Conservation (phyloP, 2,113 vertebrate species). For the Monarcha castaneiventris region DNA sequence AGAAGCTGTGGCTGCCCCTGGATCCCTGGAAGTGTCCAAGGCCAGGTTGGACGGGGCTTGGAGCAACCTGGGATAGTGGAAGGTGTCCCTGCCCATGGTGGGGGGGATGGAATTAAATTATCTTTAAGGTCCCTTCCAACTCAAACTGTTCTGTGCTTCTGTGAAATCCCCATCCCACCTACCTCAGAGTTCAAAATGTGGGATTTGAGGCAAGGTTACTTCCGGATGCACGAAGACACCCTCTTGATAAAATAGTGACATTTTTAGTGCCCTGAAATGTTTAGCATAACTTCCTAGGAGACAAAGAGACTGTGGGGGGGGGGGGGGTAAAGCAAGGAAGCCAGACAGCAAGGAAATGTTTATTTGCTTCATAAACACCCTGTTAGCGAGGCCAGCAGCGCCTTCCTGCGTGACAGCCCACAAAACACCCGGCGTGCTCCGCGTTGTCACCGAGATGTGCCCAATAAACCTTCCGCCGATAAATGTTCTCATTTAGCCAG, state of each 20-base stretch:
- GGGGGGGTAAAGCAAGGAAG: background rate
- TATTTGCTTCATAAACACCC: slow-evolving; percentile 6
- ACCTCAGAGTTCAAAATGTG: fast-evolving
- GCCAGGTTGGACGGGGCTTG: fast-evolving
- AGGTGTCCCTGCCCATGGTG: background rate
- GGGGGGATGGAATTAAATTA: fast-evolving
- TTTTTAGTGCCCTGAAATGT: background rate
- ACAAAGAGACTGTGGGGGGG: background rate
- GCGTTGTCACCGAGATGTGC: background rate
- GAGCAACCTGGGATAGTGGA: fast-evolving
- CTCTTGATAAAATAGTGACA: background rate
- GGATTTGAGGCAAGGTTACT: background rate
- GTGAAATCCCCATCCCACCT: background rate
- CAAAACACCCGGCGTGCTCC: background rate
- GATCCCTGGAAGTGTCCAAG: background rate
- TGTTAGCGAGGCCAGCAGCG: background rate
- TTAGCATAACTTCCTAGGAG: background rate
- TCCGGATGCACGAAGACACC: fast-evolving
- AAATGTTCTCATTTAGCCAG: slow-evolving; percentile 21
- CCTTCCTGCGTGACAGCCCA: background rate
- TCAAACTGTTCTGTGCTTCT: background rate
- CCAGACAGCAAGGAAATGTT: background rate
- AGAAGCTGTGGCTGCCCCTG: background rate
- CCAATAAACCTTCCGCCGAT: background rate
- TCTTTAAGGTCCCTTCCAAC: background rate